Conservation (phyloP, 2,888 invertebrate genomes). For the Lasioglossum leucozonium region DNA sequence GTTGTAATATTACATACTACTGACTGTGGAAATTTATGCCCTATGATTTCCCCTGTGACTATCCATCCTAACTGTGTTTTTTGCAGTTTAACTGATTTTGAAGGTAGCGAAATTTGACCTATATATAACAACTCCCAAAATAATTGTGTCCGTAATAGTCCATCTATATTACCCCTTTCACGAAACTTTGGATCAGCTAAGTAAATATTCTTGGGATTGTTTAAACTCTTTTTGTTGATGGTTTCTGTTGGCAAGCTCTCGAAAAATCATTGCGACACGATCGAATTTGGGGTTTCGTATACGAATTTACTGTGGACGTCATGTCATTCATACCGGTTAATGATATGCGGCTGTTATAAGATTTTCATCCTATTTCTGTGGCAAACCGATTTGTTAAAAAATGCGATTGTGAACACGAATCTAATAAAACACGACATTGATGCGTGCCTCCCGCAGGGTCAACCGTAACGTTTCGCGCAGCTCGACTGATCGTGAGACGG, state of each 20-base stretch:
- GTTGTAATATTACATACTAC: not conserved
- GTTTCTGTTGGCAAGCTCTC: not conserved
- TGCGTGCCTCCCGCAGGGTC: not conserved
- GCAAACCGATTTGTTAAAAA: not conserved
- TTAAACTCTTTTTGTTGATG: not conserved
- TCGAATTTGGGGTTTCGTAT: not conserved
- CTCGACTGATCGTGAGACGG: no score
- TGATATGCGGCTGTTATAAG: not conserved
- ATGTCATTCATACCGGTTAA: not conserved
- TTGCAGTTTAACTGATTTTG: not conserved
- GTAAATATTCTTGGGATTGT: not conserved
- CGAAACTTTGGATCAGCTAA: conserved; percentile 12
- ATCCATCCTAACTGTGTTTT: no score
- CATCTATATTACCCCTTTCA: not conserved
- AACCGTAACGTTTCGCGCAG: not conserved
- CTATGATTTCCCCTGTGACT: no score
- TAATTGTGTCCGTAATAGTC: not conserved
- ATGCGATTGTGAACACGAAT: not conserved
- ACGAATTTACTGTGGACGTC: not conserved
- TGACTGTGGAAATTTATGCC: no score
- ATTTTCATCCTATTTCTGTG: not conserved
- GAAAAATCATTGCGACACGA: not conserved
- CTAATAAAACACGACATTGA: not conserved
- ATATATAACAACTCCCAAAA: conserved; percentile 8
- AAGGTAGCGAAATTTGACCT: not conserved